Evolutionary conservation across 2,888 invertebrate genomes (phyloP), one percentile per base, ranked within the genome.

Genomic region (Rutpela maculata): DNA sequence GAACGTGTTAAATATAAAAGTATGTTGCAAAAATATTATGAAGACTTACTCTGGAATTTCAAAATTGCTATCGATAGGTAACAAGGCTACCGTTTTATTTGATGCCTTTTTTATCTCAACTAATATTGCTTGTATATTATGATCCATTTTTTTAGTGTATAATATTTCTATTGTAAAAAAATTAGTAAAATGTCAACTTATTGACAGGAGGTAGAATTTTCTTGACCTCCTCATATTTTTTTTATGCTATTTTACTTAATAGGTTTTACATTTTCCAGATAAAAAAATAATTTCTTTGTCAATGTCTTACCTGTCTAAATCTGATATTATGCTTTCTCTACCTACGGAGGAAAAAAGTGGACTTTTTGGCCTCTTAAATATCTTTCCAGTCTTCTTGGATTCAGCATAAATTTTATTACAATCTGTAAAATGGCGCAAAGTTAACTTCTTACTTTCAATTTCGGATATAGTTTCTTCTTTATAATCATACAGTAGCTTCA

Each of bases 251-350:
- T 5, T 17, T 55, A 17, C 17, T 26, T 26, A 26, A 26, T 26
- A 26, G 18, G 18, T 57, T 19, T 18, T n/a, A 5, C 18, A 10
- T 17, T 17, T 17, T 17, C 4, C 9, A 57, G 10, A 0, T 18
- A 17, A 15, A 18, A 35, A 17, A 22, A 19, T 59, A n/a, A n/a
- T 1, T 35, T 67, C 15, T 11, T n/a, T 67, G 11, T 22, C 19
- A 6, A 7, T 59, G 59, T 19, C 68, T 81, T 75, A 81, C 81
- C 76, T 80, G 77, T 81, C 81, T 10, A 81, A 71, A 38, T 77
- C 65, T 56, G 80, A 71, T 67, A 76, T 43, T 11, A 74, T 70
- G 60, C 63, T 67, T 55, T 80, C 80, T 65, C 70, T 77, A 12
- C 56, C 22, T 19, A 80, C 57, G 56, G 75, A 62, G 19, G 79